Percentiles rank a stretch among this genome's conserved stretches.
These are phyloP conservation scores for Psilopogon haemacephalus DNA, from an alignment of 2,113 vertebrate genomes.

Conservation along the genomic window DNA sequence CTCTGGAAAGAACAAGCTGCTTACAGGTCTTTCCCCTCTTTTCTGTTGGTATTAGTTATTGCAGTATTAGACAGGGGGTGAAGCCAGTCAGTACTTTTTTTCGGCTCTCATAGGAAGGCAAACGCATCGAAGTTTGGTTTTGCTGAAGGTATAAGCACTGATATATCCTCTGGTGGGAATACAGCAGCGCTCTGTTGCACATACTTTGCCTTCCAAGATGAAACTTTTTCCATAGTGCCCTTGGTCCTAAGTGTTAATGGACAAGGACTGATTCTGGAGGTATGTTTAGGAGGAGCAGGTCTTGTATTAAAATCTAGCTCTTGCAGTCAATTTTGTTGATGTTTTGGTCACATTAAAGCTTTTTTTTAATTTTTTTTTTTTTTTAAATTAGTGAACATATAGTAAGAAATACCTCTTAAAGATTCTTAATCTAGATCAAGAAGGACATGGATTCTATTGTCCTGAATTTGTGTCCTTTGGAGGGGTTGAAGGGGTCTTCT, in stretches of 20 bases:
- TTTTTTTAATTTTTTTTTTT: neutral
- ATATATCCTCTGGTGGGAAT: neutral
- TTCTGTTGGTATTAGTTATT: neutral
- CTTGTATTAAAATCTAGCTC: neutral
- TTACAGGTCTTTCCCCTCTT: neutral
- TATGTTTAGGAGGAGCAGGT: neutral
- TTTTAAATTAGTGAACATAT: neutral
- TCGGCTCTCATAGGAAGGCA: neutral
- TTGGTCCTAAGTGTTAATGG: neutral
- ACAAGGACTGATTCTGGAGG: neutral
- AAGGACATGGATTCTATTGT: neutral
- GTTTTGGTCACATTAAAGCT: neutral
- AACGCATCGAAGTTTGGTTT: neutral
- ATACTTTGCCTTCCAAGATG: neutral
- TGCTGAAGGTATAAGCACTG: neutral
- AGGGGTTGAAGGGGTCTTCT: neutral
- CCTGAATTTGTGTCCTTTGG: neutral
- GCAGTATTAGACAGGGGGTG: neutral
- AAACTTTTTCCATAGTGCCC: neutral
- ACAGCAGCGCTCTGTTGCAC: neutral
- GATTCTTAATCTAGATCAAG: neutral
- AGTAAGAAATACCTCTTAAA: neutral
- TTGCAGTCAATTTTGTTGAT: neutral
- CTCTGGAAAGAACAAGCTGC: neutral
- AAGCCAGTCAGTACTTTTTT: neutral